Percentiles rank a stretch among this genome's conserved stretches.
These are phyloP conservation scores for Cepaea nemoralis DNA, from an alignment of 1,140 invertebrate genomes.

Conservation along the genomic window DNA sequence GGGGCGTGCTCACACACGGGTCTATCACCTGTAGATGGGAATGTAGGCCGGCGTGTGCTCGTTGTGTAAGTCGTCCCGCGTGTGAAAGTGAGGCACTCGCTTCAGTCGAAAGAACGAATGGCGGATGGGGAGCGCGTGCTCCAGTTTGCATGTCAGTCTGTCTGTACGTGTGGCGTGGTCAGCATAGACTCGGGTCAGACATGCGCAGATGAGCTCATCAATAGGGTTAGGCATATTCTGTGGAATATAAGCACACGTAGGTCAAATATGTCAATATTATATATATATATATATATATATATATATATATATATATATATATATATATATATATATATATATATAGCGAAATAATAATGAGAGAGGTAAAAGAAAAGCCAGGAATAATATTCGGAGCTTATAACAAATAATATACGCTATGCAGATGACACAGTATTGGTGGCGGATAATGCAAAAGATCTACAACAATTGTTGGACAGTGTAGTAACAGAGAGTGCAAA, in stretches of 20 bases:
- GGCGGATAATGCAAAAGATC: too few relatives aligned
- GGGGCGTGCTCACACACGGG: neutral
- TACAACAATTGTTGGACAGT: too few relatives aligned
- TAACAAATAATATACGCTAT: too few relatives aligned
- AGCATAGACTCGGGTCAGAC: slow-evolving; percentile 28
- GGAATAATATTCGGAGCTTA: too few relatives aligned
- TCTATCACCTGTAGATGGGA: slow-evolving; percentile 43
- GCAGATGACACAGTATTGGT: too few relatives aligned
- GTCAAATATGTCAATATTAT: neutral
- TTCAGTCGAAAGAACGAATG: slow-evolving; percentile 48
- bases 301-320: slow-evolving; percentile 17
- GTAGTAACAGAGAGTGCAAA: too few relatives aligned
- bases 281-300: neutral
- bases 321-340: slow-evolving; percentile 17
- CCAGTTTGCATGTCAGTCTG: slow-evolving; percentile 44
- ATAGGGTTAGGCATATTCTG: neutral
- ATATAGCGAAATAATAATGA: too few relatives aligned
- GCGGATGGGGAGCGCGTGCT: slow-evolving; percentile 45
- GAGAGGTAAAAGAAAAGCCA: too few relatives aligned
- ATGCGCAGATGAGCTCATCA: slow-evolving; percentile 46
- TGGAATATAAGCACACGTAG: neutral
- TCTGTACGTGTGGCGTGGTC: slow-evolving; percentile 19
- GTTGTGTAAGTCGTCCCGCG: slow-evolving; percentile 47
- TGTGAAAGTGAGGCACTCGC: slow-evolving; percentile 49
- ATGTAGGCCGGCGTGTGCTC: slow-evolving; percentile 42